phyloP scores from a whole-genome alignment of 2,113 vertebrate species.

The Sisor rabdophorus region DNA sequence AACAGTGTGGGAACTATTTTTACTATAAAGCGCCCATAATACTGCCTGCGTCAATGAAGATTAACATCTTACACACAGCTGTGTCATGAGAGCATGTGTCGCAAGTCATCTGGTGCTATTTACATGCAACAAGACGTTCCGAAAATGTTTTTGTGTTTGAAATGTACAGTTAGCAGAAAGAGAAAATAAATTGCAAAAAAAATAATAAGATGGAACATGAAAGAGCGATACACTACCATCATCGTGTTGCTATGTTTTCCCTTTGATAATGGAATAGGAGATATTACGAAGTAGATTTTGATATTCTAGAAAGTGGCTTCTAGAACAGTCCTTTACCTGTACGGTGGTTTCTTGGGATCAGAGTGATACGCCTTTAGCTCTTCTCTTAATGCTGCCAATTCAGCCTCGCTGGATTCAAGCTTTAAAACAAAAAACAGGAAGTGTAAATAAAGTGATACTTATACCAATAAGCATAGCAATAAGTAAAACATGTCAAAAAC shows the following conservation, averaged over 20 bases:
- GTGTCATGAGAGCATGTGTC: not conserved
- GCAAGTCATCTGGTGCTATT: not conserved
- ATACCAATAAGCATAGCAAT: not conserved
- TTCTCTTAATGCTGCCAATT: conserved; percentile 60
- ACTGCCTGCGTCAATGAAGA: not conserved
- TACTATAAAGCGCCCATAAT: not conserved
- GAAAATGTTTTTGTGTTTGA: too few relatives aligned
- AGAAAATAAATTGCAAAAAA: not conserved
- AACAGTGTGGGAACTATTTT: not conserved
- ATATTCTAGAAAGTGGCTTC: not conserved
- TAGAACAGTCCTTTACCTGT: conserved; percentile 58
- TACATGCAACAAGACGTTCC: too few relatives aligned
- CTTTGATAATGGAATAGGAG: not conserved
- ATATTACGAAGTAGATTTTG: too few relatives aligned
- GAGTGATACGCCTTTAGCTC: conserved; percentile 59
- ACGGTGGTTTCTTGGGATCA: conserved; percentile 57
- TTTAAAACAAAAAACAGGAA: conserved; percentile 31
- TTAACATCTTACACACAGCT: not conserved
- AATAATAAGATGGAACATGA: too few relatives aligned
- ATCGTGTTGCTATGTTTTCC: not conserved
- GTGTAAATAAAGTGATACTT: not conserved
- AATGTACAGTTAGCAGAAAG: too few relatives aligned
- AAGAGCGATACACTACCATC: not conserved
- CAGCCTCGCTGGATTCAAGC: conserved; percentile 59
- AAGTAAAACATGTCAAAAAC: not conserved